These are phyloP conservation scores for Rhabditoides inermis DNA, from an alignment of 2,888 invertebrate genomes.

Conservation along the genomic window DNA sequence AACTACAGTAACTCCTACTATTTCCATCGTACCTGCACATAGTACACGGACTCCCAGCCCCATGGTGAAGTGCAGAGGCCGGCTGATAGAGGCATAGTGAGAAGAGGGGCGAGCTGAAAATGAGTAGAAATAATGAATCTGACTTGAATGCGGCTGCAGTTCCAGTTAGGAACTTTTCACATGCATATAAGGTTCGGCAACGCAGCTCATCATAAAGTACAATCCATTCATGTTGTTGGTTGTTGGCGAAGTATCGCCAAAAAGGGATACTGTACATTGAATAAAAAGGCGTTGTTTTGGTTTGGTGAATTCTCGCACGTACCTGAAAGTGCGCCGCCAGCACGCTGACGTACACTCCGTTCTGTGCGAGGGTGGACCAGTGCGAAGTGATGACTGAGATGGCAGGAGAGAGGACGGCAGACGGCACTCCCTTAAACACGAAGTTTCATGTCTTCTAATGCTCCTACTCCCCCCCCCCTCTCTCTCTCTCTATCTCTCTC, in stretches of 20 bases:
- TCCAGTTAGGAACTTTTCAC: too few relatives aligned
- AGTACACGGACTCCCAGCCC: conserved; percentile 26
- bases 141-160: background rate
- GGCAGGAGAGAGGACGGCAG: conserved; percentile 13
- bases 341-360: conserved; percentile 23
- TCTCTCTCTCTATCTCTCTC: too few relatives aligned
- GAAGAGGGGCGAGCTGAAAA: conserved; percentile 14
- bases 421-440: conserved; percentile 15
- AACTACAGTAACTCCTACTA: too few relatives aligned
- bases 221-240: too few relatives aligned
- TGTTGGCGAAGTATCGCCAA: too few relatives aligned
- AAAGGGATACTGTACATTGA: too few relatives aligned
- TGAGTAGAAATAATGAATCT: background rate
- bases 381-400: conserved; percentile 17
- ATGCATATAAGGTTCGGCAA: too few relatives aligned
- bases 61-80: conserved; percentile 16
- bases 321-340: conserved; percentile 23
- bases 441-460: too few relatives aligned
- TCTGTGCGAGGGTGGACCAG: conserved; percentile 22
- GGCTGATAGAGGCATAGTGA: conserved; percentile 27
- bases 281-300: too few relatives aligned
- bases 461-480: too few relatives aligned
- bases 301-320: too few relatives aligned
- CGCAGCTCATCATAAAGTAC: too few relatives aligned
- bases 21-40: conserved; percentile 19